Evolutionary conservation across 2,797 vertebrate genomes (phyloP).

Genomic region (Protonibea diacanthus): DNA sequence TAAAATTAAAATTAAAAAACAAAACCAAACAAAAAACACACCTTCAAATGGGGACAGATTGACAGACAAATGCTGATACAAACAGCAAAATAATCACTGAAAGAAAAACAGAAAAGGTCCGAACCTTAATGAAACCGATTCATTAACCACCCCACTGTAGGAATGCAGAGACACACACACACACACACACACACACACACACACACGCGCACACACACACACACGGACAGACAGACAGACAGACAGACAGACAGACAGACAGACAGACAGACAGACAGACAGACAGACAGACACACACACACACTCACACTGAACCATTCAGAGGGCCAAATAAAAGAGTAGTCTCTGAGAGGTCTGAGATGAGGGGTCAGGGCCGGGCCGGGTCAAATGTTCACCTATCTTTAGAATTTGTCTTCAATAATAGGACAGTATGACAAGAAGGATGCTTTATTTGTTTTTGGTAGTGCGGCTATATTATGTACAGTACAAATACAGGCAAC

Average conservation of each 20-base stretch:
- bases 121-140: conserved; percentile 87
- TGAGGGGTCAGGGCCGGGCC: conserved; percentile 39
- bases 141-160: conserved; percentile 91
- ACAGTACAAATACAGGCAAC: conserved; percentile 97
- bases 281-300: conserved; percentile 74
- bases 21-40: conserved; percentile 22
- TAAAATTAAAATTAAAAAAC: neutral
- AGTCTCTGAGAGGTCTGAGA: conserved; percentile 85
- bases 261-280: too few relatives aligned
- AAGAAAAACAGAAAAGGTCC: conserved; percentile 54
- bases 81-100: conserved; percentile 86
- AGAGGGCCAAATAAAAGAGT: conserved; percentile 87
- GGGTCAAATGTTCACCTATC: conserved; percentile 54
- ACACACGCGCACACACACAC: conserved; percentile 76
- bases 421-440: conserved; percentile 66
- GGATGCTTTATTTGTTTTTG: conserved; percentile 82
- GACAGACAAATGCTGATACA: conserved; percentile 93
- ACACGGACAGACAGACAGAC: conserved; percentile 72
- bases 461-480: conserved; percentile 96
- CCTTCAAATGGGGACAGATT: conserved; percentile 78
- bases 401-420: conserved; percentile 65
- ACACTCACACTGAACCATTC: conserved; percentile 88
- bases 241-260: too few relatives aligned
- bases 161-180: conserved; percentile 91
- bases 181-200: conserved; percentile 79